These are phyloP conservation scores for Eunapius fragilis DNA, from an alignment of 37 sponge, comb jelly and placozoan species.

Conservation along the genomic window DNA sequence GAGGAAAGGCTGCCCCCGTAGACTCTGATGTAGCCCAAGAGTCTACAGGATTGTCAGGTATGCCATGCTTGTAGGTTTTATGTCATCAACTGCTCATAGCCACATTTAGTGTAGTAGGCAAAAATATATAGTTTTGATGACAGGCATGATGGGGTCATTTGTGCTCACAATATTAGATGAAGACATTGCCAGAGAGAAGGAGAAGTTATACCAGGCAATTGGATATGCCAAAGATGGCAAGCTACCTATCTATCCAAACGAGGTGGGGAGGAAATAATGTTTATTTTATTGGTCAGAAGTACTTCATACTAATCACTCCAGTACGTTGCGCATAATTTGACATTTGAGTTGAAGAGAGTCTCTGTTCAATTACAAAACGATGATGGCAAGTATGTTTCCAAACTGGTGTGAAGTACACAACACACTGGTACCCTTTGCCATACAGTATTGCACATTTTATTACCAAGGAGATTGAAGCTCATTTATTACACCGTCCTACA, in stretches of 20 bases:
- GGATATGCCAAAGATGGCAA: slow-evolving; percentile 58
- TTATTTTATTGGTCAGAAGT: background rate
- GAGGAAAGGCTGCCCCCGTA: background rate
- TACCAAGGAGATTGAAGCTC: background rate
- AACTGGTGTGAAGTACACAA: background rate
- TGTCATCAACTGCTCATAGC: no score
- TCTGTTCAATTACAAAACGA: slow-evolving; percentile 40
- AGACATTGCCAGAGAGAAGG: slow-evolving; percentile 60
- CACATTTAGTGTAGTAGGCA: no score
- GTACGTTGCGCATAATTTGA: slow-evolving; percentile 66
- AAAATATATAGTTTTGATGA: no score
- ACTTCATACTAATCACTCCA: background rate
- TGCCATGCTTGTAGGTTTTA: background rate
- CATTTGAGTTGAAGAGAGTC: slow-evolving; percentile 36
- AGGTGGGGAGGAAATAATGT: slow-evolving; percentile 38
- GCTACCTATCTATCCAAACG: slow-evolving; percentile 37
- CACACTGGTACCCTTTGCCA: background rate
- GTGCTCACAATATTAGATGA: slow-evolving; percentile 23
- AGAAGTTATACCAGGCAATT: slow-evolving; percentile 72
- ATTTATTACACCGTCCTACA: slow-evolving; percentile 12
- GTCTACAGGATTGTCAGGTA: background rate
- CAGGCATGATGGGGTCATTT: background rate
- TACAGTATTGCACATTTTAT: slow-evolving; percentile 7
- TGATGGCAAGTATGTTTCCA: slow-evolving; percentile 14
- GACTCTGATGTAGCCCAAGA: background rate